Evolutionary conservation across 2,888 invertebrate species (phyloP).

Genomic region (Imbricaverruca yamaguchii): DNA sequence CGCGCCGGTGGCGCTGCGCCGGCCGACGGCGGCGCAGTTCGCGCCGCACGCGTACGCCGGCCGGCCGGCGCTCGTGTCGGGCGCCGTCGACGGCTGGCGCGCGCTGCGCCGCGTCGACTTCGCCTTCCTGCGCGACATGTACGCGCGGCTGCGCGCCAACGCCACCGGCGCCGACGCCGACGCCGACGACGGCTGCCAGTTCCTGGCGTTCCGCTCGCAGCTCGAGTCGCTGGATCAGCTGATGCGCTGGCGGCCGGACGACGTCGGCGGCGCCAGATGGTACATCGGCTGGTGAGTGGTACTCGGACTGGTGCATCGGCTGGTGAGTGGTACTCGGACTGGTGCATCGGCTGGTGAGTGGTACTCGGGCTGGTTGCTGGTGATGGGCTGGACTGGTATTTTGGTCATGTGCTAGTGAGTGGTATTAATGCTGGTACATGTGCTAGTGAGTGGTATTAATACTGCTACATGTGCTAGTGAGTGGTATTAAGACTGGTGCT

Average conservation of each 20-base stretch:
- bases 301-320: constrained; percentile 92
- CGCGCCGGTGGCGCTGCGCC: constrained; percentile 5
- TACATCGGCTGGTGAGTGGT: constrained; percentile 79
- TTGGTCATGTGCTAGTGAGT: no score
- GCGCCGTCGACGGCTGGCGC: constrained; percentile 66
- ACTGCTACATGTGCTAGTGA: no score
- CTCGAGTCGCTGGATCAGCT: constrained; percentile 67
- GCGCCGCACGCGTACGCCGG: constrained; percentile 65
- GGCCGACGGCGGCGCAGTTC: constrained; percentile 45
- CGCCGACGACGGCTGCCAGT: constrained; percentile 65
- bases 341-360: no score
- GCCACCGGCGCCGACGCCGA: constrained; percentile 58
- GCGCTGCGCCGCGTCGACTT: constrained; percentile 50
- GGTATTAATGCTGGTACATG: no score
- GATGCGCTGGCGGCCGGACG: constrained; percentile 61
- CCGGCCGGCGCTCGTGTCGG: constrained; percentile 68
- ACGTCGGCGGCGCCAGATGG: constrained; percentile 64
- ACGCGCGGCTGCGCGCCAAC: constrained; percentile 47
- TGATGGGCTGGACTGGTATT: no score
- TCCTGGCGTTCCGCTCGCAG: constrained; percentile 76
- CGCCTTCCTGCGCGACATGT: constrained; percentile 38
- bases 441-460: no score
- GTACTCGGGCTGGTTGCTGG: no score
- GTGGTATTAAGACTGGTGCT: no score
- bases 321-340: no score